Base-by-base conservation (phyloP, 2,888 invertebrate genomes). In the Acanthosepion pharaonis region DNA sequence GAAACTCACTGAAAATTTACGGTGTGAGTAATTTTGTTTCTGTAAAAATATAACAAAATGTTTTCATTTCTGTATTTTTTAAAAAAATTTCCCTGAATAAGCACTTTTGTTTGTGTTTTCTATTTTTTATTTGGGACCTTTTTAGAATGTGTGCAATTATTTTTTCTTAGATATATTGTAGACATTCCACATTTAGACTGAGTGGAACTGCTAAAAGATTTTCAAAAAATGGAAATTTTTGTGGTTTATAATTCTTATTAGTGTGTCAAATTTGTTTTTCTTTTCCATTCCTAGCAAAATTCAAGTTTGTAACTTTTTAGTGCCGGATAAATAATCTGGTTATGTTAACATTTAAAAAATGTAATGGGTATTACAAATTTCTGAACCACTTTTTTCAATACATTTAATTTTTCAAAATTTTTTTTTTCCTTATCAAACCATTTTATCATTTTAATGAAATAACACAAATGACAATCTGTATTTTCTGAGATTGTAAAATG, bases 401-500 rank as follows among this genome's bases (percentile, higher is more conserved):
- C 18, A 78, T n/a, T n/a, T 11, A 33, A 33, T 78, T n/a, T 15
- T 59, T n/a, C 11, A 33, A n/a, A 33, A 11, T 28, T 78, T 78
- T 78, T 78, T 78, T 28, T 9, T 78, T 78, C n/a, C 20, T 78
- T 78, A 15, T 78, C 78, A 33, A 78, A 78, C n/a, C 78, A 78
- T 78, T 78, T 78, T 78, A 78, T 78, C 78, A 78, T 78, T 33
- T 78, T 78, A 78, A 78, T 33, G n/a, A 78, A 78, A 78, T 33
- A n/a, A 78, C n/a, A 78, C n/a, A 59, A 59, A 78, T 78, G 78
- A 78, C 78, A 78, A 78, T 78, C 78, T 78, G n/a, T 15, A 78
- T n/a, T 78, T n/a, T 78, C 78, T 78, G n/a, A 78, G 78, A 78
- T 78, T 78, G 78, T 78, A 78, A 15, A 78, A 78, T n/a, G n/a